Percentiles rank a stretch among this genome's conserved stretches.
These are phyloP conservation scores for Paratilapia polleni DNA, from an alignment of 2,113 vertebrate species.

Conservation along the genomic window DNA sequence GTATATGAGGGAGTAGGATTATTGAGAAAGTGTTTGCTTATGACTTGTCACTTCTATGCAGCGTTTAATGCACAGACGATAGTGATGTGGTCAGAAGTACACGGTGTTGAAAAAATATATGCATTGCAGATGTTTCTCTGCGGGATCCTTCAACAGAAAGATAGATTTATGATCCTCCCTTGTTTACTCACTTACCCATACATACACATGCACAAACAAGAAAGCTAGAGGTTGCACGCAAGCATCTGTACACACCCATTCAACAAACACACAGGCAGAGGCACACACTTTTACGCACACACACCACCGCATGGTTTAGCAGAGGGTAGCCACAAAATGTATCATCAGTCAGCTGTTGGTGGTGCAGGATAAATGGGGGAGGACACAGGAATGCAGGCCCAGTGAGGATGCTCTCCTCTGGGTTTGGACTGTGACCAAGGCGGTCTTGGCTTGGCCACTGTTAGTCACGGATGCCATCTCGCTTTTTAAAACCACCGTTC, in stretches of 20 bases:
- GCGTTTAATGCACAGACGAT: conserved; percentile 16
- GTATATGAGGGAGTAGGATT: not conserved
- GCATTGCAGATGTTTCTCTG: conserved; percentile 57
- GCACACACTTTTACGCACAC: conserved; percentile 16
- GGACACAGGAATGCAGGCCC: conserved; percentile 58
- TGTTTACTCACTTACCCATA: conserved; percentile 35
- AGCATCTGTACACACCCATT: conserved; percentile 9
- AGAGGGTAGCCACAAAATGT: conserved; percentile 52
- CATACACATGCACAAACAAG: conserved; percentile 24
- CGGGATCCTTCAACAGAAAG: conserved; percentile 6
- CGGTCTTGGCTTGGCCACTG: conserved; percentile 55
- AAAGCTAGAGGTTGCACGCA: conserved; percentile 37
- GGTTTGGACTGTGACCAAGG: conserved; percentile 68
- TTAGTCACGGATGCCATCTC: conserved; percentile 59
- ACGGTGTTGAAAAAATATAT: conserved; percentile 3
- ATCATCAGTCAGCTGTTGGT: conserved; percentile 62
- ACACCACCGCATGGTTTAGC: conserved; percentile 40
- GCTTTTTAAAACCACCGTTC: conserved; percentile 54
- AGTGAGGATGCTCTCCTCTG: conserved; percentile 60
- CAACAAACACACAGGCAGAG: conserved; percentile 20
- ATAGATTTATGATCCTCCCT: conserved; percentile 41
- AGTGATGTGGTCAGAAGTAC: conserved; percentile 45
- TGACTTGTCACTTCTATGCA: conserved; percentile 19
- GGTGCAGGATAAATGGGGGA: conserved; percentile 51
- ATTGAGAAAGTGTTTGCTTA: not conserved